Base-by-base conservation (phyloP, 2,888 invertebrate species). In the Petrophora chlorosata region DNA sequence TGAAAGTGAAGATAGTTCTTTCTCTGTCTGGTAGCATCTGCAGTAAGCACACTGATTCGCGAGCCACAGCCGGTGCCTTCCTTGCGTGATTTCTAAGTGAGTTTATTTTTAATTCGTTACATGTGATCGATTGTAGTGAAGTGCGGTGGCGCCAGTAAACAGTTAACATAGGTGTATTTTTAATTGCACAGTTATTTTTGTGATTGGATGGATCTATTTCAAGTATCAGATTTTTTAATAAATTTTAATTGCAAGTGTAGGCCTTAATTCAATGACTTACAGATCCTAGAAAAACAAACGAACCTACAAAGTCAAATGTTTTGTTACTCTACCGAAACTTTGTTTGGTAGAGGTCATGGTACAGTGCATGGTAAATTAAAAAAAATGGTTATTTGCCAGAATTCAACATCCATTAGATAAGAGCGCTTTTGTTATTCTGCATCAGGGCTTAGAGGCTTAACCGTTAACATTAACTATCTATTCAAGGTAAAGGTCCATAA, bases 1-100 rank as follows among this genome's bases (percentile, higher is more conserved):
- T 85, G 89, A 89, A 89, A 89, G 89, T 85, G 42, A 73, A 70
- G 75, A 75, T 65, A 75, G 70, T 65, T 76, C 74, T 79, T 72
- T 79, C 79, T 79, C 77, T 75, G 59, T 61, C 65, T 49, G 35
- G 29, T 10, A 12, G 36, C 23, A 32, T 29, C 49, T 44, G 43
- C 49, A 50, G 49, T 50, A 19, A 22, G 34, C 43, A 29, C 29
- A 50, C 49, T 43, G 43, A 50, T 60, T 53, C 65, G 60, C 61
- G 57, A 65, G 57, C 57, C 55, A 49, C 53, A 57, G 61, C 65
- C 68, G 69, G 69, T 66, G 64, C 48, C 48, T 29, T 50, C 49
- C 49, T 43, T 39, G 39, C 40, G 55, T 51, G 46, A 43, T 53
- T 34, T 39, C 30, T 16, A 43, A 36, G 61, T 61, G 56, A 60